Evolutionary conservation across 1,140 invertebrate genomes (phyloP).

Genomic region (Stenopsyche tienmushanensis): DNA sequence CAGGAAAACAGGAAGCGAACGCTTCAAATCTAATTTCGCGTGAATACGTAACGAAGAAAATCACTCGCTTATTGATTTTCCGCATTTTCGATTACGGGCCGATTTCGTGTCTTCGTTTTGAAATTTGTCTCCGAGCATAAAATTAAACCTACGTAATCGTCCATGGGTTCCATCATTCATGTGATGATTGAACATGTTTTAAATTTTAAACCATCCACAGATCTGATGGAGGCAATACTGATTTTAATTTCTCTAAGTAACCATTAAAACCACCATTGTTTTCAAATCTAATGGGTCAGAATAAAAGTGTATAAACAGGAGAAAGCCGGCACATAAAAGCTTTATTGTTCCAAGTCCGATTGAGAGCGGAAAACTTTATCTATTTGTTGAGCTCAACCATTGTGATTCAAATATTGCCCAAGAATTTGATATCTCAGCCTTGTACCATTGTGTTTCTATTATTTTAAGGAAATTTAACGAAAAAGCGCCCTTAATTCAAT

Average conservation of each 20-base stretch:
- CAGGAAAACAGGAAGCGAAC: constrained; percentile 16
- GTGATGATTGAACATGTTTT: background rate
- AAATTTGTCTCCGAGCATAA: constrained; percentile 2
- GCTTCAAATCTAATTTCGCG: constrained; percentile 22
- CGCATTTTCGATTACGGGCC: constrained; percentile 16
- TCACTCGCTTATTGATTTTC: constrained; percentile 20
- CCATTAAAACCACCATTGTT: no score
- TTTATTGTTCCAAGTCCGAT: background rate
- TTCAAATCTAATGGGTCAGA: background rate
- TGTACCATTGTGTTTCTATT: no score
- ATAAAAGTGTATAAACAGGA: background rate
- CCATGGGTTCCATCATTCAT: background rate
- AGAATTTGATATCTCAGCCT: background rate
- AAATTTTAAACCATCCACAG: no score
- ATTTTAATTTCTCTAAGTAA: no score
- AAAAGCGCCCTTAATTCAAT: no score
- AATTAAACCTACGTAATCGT: background rate
- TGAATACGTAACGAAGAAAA: constrained; percentile 20
- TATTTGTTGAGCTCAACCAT: background rate
- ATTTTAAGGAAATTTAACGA: no score
- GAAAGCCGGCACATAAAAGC: background rate
- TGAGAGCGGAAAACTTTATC: background rate
- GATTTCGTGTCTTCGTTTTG: constrained; percentile 4
- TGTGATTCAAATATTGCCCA: background rate
- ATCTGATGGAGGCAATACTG: background rate